These are phyloP conservation scores for Metacarcinus magister DNA, from an alignment of 2,888 invertebrate species.

Conservation along the genomic window DNA sequence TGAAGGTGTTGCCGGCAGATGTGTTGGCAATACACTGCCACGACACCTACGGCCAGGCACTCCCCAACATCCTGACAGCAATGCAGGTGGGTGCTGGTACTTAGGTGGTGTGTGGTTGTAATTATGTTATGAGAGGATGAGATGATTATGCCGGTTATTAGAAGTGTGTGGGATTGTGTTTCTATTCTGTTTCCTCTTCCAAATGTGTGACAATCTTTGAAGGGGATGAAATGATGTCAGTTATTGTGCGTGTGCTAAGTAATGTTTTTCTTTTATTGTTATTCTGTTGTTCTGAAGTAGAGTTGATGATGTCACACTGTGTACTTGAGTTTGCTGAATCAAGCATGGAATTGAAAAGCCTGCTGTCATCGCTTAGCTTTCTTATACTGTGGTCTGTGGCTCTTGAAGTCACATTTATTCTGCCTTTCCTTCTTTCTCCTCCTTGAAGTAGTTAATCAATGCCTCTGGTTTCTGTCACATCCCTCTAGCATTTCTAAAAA, in stretches of 20 bases:
- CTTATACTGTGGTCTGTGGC: no score
- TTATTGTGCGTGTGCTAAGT: not conserved
- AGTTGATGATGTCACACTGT: no score
- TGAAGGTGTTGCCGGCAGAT: conserved; percentile 88
- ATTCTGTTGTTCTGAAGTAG: no score
- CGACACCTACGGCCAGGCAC: conserved; percentile 98
- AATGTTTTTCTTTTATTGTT: not conserved
- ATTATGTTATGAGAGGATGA: not conserved
- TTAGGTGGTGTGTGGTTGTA: not conserved
- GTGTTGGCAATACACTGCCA: conserved; percentile 97
- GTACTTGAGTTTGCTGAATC: no score
- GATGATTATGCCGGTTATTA: not conserved
- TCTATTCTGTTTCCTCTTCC: no score
- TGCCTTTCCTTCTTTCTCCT: no score
- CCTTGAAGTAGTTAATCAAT: no score
- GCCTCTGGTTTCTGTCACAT: no score
- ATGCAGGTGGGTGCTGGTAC: conserved; percentile 85
- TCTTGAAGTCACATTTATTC: no score
- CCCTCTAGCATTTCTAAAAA: no score
- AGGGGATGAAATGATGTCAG: not conserved
- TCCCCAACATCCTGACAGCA: conserved; percentile 95
- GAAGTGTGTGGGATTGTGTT: not conserved
- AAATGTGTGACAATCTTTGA: not conserved
- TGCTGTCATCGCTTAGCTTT: no score
- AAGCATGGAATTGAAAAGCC: no score